Conservation (phyloP, 2,113 vertebrate species). For the Chinchilla lanigera region DNA sequence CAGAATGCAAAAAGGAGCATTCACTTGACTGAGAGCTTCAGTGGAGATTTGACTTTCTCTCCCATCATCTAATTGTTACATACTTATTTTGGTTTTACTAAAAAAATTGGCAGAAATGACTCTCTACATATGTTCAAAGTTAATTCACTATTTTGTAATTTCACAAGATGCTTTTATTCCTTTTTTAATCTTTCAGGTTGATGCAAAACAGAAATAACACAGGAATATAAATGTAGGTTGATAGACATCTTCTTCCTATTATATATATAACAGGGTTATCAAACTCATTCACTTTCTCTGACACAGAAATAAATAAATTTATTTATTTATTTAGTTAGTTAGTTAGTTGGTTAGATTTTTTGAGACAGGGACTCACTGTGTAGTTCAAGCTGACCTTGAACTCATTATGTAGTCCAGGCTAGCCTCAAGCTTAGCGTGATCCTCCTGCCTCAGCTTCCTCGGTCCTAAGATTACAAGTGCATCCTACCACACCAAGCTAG, state of each 20-base stretch:
- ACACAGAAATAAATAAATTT: not conserved
- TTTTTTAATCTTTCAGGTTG: slow-evolving; percentile 1
- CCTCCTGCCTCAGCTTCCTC: not conserved
- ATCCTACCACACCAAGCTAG: not conserved
- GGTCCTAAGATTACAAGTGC: not conserved
- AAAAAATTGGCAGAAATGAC: not conserved
- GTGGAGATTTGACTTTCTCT: not conserved
- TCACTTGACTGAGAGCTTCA: not conserved
- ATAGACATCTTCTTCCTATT: not conserved
- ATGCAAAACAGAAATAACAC: slow-evolving; percentile 22
- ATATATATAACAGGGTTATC: not conserved
- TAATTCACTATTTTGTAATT: slow-evolving; percentile 37
- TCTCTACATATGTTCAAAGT: not conserved
- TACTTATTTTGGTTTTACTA: slow-evolving; percentile 23
- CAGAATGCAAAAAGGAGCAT: slow-evolving; percentile 54
- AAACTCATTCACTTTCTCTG: not conserved
- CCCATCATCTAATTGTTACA: not conserved
- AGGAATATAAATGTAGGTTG: not conserved
- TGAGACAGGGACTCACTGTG: not conserved
- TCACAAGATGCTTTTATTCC: not conserved
- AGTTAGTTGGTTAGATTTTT: too few relatives aligned
- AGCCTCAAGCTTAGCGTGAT: not conserved
- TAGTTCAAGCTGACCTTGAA: not conserved
- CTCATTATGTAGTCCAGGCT: not conserved
- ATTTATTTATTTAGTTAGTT: not conserved